These are phyloP conservation scores for Etheostoma spectabile DNA, from an alignment of 2,113 vertebrate genomes.

Conservation along the genomic window DNA sequence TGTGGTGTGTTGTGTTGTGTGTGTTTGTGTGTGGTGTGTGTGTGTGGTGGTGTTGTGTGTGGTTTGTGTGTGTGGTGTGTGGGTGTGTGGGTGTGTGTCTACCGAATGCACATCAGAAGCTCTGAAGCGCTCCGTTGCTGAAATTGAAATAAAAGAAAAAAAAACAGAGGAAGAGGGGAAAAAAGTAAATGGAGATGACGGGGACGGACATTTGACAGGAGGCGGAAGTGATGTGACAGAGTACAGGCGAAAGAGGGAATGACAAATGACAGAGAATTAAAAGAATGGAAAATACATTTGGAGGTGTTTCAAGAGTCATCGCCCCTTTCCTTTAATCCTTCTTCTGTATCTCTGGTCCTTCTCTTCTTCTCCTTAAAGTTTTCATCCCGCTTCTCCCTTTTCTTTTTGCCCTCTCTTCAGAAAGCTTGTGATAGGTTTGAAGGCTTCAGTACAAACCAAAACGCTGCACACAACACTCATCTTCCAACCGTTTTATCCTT, in stretches of 20 bases:
- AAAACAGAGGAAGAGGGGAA: conserved; percentile 15
- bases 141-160: conserved; percentile 13
- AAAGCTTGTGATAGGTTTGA: too few relatives aligned
- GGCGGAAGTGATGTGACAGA: conserved; percentile 20
- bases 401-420: too few relatives aligned
- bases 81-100: conserved; percentile 51
- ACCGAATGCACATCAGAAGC: conserved; percentile 65
- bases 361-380: neutral
- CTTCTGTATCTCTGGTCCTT: neutral
- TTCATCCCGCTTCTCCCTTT: neutral
- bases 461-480: too few relatives aligned
- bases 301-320: neutral
- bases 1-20: too few relatives aligned
- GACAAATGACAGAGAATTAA: conserved; percentile 26
- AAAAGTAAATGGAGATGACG: conserved; percentile 29
- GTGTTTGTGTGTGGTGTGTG: too few relatives aligned
- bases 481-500: too few relatives aligned
- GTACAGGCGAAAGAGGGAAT: neutral
- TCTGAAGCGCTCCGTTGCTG: conserved; percentile 27
- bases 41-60: too few relatives aligned
- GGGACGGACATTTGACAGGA: conserved; percentile 5
- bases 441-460: too few relatives aligned
- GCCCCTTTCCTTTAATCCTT: neutral
- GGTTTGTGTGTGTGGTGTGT: conserved; percentile 57
- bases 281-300: conserved; percentile 21